Evolutionary conservation across 53 echinoderm and acorn worm genomes (phyloP).

Genomic region (Echinometra lucunter): DNA sequence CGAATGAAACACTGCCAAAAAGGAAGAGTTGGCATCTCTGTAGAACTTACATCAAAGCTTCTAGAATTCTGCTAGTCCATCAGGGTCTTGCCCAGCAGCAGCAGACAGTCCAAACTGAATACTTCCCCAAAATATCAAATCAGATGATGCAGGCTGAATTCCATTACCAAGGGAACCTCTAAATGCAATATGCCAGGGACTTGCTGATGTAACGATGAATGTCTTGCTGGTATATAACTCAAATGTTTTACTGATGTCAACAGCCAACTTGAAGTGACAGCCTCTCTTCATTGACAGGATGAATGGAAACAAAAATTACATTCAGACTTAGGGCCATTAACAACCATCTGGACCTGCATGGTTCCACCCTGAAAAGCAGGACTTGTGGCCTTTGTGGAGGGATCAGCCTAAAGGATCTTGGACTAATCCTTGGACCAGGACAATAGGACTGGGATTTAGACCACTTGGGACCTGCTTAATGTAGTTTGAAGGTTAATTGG

Average conservation of each 20-base stretch:
- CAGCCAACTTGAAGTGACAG: neutral
- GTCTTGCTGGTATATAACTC: neutral
- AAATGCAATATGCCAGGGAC: neutral
- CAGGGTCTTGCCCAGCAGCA: neutral
- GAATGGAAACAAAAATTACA: neutral
- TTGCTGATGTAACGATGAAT: neutral
- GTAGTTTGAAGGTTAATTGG: neutral
- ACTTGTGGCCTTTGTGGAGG: neutral
- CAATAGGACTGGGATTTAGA: conserved; percentile 9
- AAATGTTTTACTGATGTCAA: neutral
- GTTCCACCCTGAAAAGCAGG: neutral
- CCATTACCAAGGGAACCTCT: neutral
- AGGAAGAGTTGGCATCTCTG: no score
- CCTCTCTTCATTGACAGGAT: neutral
- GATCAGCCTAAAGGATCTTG: neutral
- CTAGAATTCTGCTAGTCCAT: neutral
- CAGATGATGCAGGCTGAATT: neutral
- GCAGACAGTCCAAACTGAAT: neutral
- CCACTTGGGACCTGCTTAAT: neutral
- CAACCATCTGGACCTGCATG: neutral
- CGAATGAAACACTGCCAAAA: neutral
- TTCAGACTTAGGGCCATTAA: neutral
- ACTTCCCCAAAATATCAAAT: neutral
- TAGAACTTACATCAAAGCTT: neutral
- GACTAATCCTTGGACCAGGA: conserved; percentile 38